phyloP scores from a whole-genome alignment of 2,888 invertebrate genomes.

The Apodemia duryi region DNA sequence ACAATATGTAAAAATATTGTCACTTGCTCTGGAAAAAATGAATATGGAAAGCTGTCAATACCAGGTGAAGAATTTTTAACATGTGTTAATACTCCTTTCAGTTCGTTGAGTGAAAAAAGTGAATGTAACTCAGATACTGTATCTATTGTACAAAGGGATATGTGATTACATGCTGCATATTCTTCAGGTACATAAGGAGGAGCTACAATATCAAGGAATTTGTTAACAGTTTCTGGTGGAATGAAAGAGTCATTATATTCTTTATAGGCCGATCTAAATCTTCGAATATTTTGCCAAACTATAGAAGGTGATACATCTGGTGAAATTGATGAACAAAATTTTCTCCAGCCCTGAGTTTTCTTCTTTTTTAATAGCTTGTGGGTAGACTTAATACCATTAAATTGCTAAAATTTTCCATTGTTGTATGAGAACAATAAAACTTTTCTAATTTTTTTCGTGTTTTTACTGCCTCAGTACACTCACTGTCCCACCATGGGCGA shows the following conservation, averaged over 20 bases:
- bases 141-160: not conserved
- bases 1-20: not conserved
- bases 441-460: not conserved
- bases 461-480: not conserved
- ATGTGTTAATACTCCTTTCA: constrained; percentile 1
- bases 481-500: not conserved
- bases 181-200: constrained; percentile 7
- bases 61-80: constrained; percentile 9
- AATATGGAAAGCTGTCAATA: not conserved
- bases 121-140: not conserved
- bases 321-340: not conserved
- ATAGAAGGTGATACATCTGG: constrained; percentile 10
- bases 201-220: not conserved
- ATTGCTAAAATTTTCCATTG: constrained; percentile 3
- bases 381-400: not conserved
- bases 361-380: not conserved
- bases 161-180: not conserved
- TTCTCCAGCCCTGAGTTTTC: not conserved
- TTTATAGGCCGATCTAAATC: constrained; percentile 1
- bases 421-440: not conserved
- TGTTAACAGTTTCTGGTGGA: not conserved
- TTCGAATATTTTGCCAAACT: constrained; percentile 16
- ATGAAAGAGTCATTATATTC: not conserved
- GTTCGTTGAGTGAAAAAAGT: not conserved
- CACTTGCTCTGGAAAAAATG: not conserved